Percentiles rank a stretch among this genome's conserved stretches.
Conservation (phyloP, 2,888 invertebrate species). For the Acleris laterana region DNA sequence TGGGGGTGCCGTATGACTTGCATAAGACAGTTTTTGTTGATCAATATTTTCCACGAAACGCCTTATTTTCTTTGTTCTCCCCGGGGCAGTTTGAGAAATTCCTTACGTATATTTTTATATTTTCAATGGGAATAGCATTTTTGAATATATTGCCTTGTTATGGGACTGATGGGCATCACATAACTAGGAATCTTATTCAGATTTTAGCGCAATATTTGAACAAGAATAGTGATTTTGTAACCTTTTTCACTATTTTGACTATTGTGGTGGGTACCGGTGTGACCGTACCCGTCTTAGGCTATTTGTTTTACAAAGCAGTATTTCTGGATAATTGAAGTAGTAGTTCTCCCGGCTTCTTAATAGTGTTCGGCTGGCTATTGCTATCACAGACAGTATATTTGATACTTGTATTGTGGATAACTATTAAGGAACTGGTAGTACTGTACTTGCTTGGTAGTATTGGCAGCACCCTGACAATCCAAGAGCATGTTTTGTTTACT, state of each 20-base stretch:
- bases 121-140: constrained; percentile 95
- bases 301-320: constrained; percentile 72
- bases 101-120: constrained; percentile 91
- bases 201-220: constrained; percentile 84
- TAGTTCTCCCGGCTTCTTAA: neutral
- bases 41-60: constrained; percentile 89
- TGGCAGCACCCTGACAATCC: no score
- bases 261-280: constrained; percentile 89
- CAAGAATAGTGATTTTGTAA: constrained; percentile 84
- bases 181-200: constrained; percentile 88
- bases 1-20: constrained; percentile 91
- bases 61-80: constrained; percentile 85
- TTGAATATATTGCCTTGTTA: constrained; percentile 97
- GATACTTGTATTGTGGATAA: no score
- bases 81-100: constrained; percentile 89
- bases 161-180: constrained; percentile 96
- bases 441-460: no score
- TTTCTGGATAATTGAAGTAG: constrained; percentile 51
- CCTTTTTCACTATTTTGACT: constrained; percentile 85
- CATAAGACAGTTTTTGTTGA: constrained; percentile 89
- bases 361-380: no score
- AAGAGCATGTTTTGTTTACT: no score
- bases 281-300: constrained; percentile 86
- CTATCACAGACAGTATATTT: no score
- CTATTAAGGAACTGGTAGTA: no score